Conservation (phyloP, 1,140 invertebrate genomes). For the Trichogramma pretiosum region DNA sequence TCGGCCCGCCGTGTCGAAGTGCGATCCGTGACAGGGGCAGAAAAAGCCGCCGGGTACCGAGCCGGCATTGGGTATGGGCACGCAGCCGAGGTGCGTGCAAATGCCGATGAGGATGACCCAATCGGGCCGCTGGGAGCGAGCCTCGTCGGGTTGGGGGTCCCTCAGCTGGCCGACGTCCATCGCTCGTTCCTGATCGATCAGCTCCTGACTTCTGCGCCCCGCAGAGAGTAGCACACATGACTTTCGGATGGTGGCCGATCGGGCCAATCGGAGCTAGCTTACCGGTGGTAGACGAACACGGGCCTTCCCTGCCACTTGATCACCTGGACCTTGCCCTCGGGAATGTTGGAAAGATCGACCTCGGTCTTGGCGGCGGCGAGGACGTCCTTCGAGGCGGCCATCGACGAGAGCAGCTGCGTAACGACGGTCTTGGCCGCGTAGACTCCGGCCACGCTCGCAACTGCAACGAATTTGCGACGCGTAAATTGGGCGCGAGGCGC, state of each 20-base stretch:
- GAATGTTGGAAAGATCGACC: constrained; percentile 25
- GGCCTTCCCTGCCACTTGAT: constrained; percentile 32
- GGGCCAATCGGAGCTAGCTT: neutral
- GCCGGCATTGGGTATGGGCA: constrained; percentile 72
- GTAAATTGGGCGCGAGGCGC: neutral
- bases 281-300: constrained; percentile 33
- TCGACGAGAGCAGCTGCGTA: constrained; percentile 23
- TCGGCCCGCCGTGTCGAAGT: constrained; percentile 78
- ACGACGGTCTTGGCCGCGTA: constrained; percentile 25
- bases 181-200: constrained; percentile 58
- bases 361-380: constrained; percentile 25
- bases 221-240: neutral
- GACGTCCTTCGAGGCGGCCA: constrained; percentile 27
- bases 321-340: constrained; percentile 25
- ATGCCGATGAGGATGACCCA: constrained; percentile 79
- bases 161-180: constrained; percentile 59
- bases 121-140: constrained; percentile 48
- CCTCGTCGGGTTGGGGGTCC: constrained; percentile 66
- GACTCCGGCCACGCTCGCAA: constrained; percentile 15
- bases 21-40: constrained; percentile 87
- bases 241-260: too few species aligned
- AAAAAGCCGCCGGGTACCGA: constrained; percentile 69
- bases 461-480: constrained; percentile 6
- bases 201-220: neutral
- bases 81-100: constrained; percentile 85